A percentile compares a stretch with the other conserved stretches of the same genome.
Conservation (phyloP, 2,888 invertebrate species). For the Salpingus planirostris region DNA sequence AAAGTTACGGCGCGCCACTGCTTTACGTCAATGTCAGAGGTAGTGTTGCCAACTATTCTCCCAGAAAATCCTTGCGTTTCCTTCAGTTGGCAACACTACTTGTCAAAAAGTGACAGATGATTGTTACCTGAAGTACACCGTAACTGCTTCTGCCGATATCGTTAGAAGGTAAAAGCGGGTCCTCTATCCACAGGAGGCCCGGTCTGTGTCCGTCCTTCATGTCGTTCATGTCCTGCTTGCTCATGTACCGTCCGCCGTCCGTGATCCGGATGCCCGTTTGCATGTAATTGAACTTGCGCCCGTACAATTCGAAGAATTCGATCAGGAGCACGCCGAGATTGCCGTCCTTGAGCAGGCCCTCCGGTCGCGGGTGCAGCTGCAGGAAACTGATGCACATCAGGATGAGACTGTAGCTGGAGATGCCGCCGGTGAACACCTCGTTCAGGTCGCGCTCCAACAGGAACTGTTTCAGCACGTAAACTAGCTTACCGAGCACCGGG, state of each 20-base stretch:
- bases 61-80: no score
- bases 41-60: no score
- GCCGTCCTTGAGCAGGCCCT: constrained; percentile 39
- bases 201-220: constrained; percentile 93
- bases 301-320: constrained; percentile 96
- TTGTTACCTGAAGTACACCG: constrained; percentile 77
- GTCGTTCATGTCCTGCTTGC: constrained; percentile 89
- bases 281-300: constrained; percentile 91
- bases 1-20: neutral
- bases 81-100: no score
- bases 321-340: constrained; percentile 92
- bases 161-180: constrained; percentile 91
- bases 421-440: constrained; percentile 99
- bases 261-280: constrained; percentile 90
- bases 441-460: constrained; percentile 95
- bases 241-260: constrained; percentile 87
- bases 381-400: constrained; percentile 98
- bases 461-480: constrained; percentile 97
- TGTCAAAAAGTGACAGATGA: no score
- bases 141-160: constrained; percentile 98
- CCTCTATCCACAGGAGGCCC: constrained; percentile 93
- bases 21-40: no score
- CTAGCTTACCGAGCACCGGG: constrained; percentile 87
- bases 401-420: constrained; percentile 97
- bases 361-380: constrained; percentile 80